phyloP scores from a whole-genome alignment of 64 coral and sea anemone genomes.

The Orbicella faveolata region DNA sequence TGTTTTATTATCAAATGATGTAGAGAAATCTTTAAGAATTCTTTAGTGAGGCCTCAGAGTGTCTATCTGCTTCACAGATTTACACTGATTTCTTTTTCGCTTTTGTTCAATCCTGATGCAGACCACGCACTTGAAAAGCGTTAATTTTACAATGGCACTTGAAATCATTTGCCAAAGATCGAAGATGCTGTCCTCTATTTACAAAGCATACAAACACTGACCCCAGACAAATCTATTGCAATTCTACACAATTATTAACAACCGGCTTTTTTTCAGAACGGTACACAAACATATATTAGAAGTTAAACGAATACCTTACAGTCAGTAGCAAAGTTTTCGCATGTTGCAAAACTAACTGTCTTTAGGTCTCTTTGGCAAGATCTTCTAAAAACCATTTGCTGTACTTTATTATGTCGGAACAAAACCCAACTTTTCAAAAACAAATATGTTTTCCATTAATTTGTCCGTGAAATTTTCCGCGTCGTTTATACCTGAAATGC shows the following conservation, averaged over 20 bases:
- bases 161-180: conserved; percentile 38
- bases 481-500: background rate
- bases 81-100: background rate
- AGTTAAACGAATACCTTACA: background rate
- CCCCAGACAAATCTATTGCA: background rate
- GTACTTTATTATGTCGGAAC: background rate
- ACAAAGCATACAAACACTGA: background rate
- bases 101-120: background rate
- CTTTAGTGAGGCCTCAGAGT: background rate
- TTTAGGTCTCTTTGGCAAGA: background rate
- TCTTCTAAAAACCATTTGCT: background rate
- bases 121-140: conserved; percentile 15
- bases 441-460: background rate
- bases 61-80: background rate
- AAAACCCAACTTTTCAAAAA: background rate
- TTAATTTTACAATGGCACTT: conserved; percentile 40
- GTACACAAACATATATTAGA: background rate
- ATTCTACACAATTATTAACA: conserved; percentile 1
- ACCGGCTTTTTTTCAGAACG: background rate
- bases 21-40: background rate
- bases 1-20: conserved; percentile 18
- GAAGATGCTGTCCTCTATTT: background rate
- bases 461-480: background rate
- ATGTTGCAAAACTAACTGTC: background rate
- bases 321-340: background rate